These are phyloP conservation scores for Trissoscelio sp. DNA, from an alignment of 2,888 invertebrate genomes.

Conservation along the genomic window DNA sequence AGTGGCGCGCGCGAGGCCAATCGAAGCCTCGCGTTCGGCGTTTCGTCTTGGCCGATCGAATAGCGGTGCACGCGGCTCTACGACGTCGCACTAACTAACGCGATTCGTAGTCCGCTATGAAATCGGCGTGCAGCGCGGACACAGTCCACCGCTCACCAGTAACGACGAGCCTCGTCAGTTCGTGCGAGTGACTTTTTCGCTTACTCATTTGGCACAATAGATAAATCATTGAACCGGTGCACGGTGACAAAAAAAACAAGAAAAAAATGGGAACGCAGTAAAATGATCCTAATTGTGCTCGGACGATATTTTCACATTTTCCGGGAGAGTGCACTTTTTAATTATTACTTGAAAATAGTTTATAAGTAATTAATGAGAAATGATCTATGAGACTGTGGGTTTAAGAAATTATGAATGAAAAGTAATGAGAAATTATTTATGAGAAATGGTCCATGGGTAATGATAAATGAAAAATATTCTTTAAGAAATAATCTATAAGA, in stretches of 20 bases:
- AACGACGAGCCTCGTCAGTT: slow-evolving; percentile 33
- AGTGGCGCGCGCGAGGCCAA: slow-evolving; percentile 49
- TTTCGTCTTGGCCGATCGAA: slow-evolving; percentile 4
- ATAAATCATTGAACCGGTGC: slow-evolving; percentile 50
- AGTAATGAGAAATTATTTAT: too few relatives aligned
- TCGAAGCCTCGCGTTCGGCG: slow-evolving; percentile 9
- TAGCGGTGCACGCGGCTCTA: slow-evolving; percentile 52
- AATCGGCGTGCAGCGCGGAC: slow-evolving; percentile 39
- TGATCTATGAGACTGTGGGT: too few relatives aligned
- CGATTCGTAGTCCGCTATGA: slow-evolving; percentile 34
- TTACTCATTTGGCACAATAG: slow-evolving; percentile 50
- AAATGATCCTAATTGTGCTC: background rate
- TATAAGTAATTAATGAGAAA: too few relatives aligned
- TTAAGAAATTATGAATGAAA: too few relatives aligned
- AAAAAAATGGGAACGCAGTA: slow-evolving; percentile 13
- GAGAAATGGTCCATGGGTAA: too few relatives aligned
- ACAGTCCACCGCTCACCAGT: slow-evolving; percentile 61
- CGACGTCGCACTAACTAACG: slow-evolving; percentile 65
- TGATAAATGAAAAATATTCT: too few relatives aligned
- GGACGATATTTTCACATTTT: too few relatives aligned
- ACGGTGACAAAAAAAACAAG: slow-evolving; percentile 18
- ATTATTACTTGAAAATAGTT: background rate
- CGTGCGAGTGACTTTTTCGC: slow-evolving; percentile 45
- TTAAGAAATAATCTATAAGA: too few relatives aligned
- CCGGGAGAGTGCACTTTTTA: background rate